These are phyloP conservation scores for Ataeniobius toweri DNA, from an alignment of 2,797 vertebrate genomes.

Conservation along the genomic window DNA sequence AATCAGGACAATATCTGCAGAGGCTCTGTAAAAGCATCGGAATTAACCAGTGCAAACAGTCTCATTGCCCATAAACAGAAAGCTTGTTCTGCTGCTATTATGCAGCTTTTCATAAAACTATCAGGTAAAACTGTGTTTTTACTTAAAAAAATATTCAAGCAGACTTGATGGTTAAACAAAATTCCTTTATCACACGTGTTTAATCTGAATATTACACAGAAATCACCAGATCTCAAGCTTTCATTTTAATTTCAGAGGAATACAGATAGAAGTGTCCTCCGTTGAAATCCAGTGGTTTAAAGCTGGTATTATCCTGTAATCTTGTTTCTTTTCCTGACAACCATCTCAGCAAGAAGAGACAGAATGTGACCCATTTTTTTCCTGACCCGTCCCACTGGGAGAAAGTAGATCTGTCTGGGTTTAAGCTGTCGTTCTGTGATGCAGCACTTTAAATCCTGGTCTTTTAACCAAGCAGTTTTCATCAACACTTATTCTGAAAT, in stretches of 20 bases:
- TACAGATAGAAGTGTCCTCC: background rate
- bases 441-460: background rate
- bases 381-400: slow-evolving; percentile 14
- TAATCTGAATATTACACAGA: background rate
- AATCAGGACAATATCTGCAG: slow-evolving; percentile 29
- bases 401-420: slow-evolving; percentile 68
- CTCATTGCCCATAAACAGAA: slow-evolving; percentile 12
- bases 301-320: background rate
- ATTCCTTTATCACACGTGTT: background rate
- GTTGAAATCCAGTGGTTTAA: background rate
- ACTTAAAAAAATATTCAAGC: background rate
- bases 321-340: slow-evolving; percentile 15
- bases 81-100: background rate
- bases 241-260: background rate
- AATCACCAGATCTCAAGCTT: background rate
- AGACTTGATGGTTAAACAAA: background rate
- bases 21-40: slow-evolving; percentile 13
- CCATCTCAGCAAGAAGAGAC: slow-evolving; percentile 33
- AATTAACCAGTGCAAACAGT: slow-evolving; percentile 7
- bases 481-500: background rate
- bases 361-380: slow-evolving; percentile 45
- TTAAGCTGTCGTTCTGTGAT: background rate
- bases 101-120: background rate
- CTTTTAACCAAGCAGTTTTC: background rate
- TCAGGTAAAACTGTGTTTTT: background rate